A percentile compares a stretch with the other conserved stretches of the same genome.
Evolutionary conservation across 64 coral and sea anemone genomes (phyloP).

Genomic region (Exaiptasia diaphana): DNA sequence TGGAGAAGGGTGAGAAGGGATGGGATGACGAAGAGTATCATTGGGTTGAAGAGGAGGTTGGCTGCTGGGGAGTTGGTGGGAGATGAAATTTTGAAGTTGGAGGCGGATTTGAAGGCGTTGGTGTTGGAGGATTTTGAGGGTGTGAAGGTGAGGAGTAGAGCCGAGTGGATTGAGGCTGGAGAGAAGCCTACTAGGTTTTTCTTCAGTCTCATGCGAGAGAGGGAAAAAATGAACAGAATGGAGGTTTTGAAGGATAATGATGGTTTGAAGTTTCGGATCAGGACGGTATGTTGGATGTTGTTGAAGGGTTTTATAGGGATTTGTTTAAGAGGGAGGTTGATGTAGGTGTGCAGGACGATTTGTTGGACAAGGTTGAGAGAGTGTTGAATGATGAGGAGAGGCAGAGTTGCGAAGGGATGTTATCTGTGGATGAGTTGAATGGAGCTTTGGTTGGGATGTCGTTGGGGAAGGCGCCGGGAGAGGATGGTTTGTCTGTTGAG

Average conservation of each 20-base stretch:
- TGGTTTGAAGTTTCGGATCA: neutral
- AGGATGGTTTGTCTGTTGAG: too few relatives aligned
- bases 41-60: neutral
- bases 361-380: neutral
- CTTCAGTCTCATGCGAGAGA: neutral
- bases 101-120: neutral
- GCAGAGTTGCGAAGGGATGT: neutral
- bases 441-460: neutral
- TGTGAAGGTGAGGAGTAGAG: neutral
- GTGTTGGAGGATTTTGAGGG: neutral
- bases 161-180: slow-evolving; percentile 4
- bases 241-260: neutral
- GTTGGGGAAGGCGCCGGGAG: too few relatives aligned
- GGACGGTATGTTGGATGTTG: neutral
- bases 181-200: slow-evolving; percentile 14
- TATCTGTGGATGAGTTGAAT: neutral
- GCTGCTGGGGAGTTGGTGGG: neutral
- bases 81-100: neutral
- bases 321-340: neutral
- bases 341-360: neutral
- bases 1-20: neutral
- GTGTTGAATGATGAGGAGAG: neutral
- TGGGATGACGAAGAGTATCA: neutral
- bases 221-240: neutral
- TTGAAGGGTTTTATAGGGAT: slow-evolving; percentile 1